Conservation (phyloP, 2,113 vertebrate species). For the Clarias macrocephalus region DNA sequence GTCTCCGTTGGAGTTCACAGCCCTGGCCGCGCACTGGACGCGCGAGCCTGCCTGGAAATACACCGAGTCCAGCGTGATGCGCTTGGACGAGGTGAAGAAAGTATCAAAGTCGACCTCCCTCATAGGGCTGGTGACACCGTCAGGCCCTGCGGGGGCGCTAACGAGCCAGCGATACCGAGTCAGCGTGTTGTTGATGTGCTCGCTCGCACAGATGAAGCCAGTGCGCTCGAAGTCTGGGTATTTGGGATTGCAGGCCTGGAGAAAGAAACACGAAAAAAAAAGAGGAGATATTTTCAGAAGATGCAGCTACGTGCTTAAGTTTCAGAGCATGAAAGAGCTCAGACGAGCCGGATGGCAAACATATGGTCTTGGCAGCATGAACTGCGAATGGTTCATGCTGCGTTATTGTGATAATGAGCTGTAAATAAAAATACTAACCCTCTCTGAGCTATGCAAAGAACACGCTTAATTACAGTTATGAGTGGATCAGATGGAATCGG, state of each 20-base stretch:
- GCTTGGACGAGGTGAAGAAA: slow-evolving; percentile 84
- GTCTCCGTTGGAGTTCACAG: slow-evolving; percentile 77
- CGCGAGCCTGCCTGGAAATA: slow-evolving; percentile 83
- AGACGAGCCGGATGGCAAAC: not conserved
- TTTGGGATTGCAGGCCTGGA: slow-evolving; percentile 81
- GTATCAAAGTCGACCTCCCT: slow-evolving; percentile 80
- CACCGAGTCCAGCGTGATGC: slow-evolving; percentile 80
- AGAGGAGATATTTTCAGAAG: not conserved
- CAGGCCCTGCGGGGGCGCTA: slow-evolving; percentile 75
- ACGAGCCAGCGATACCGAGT: slow-evolving; percentile 81
- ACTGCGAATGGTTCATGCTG: not conserved
- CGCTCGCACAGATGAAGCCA: slow-evolving; percentile 76
- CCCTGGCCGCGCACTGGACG: slow-evolving; percentile 76
- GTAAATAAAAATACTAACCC: slow-evolving; percentile 1
- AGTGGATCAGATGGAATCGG: not conserved
- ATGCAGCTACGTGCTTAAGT: not conserved
- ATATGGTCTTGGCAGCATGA: not conserved
- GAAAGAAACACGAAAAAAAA: not conserved
- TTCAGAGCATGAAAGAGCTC: not conserved
- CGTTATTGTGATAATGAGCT: slow-evolving; percentile 5
- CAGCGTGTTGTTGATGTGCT: slow-evolving; percentile 81
- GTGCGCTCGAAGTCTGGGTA: slow-evolving; percentile 83
- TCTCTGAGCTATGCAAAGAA: not conserved
- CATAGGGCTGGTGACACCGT: slow-evolving; percentile 83
- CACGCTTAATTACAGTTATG: not conserved